Percentiles rank a stretch among this genome's conserved stretches.
Conservation (phyloP, 2,888 invertebrate genomes). For the Ischnus inquisitorius region DNA sequence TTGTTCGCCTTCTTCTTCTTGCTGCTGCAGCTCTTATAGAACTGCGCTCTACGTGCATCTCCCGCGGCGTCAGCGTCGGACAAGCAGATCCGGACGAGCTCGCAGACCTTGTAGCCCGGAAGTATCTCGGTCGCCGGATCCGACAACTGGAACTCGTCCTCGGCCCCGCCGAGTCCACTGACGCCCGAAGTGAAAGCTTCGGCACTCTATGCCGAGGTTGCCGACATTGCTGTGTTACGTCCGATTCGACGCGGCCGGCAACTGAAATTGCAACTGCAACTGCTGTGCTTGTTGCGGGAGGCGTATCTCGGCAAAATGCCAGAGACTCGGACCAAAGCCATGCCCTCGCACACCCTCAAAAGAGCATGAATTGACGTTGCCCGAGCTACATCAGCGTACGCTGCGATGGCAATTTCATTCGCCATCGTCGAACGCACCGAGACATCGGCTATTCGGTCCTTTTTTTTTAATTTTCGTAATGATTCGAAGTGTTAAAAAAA, state of each 20-base stretch:
- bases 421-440: no score
- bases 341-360: slow-evolving; percentile 17
- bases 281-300: slow-evolving; percentile 51
- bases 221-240: slow-evolving; percentile 18
- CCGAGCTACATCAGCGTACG: no score
- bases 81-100: slow-evolving; percentile 47
- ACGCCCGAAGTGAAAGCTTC: slow-evolving; percentile 56
- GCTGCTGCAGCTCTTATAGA: no score
- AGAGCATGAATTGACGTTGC: slow-evolving; percentile 25
- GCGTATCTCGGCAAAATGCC: slow-evolving; percentile 63
- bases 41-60: slow-evolving; percentile 9
- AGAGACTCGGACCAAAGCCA: slow-evolving; percentile 35
- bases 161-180: neutral
- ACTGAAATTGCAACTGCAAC: slow-evolving; percentile 32
- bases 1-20: neutral
- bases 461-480: no score
- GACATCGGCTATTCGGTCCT: no score
- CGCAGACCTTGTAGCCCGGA: slow-evolving; percentile 57
- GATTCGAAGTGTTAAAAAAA: no score
- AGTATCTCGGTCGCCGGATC: slow-evolving; percentile 66
- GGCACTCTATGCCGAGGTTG: slow-evolving; percentile 38
- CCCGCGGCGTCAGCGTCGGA: neutral
- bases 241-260: neutral
- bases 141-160: slow-evolving; percentile 62
- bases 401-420: no score